Percentiles rank a stretch among this genome's conserved stretches.
Evolutionary conservation across 2,113 vertebrate genomes (phyloP).

Genomic region (Gopherus flavomarginatus): DNA sequence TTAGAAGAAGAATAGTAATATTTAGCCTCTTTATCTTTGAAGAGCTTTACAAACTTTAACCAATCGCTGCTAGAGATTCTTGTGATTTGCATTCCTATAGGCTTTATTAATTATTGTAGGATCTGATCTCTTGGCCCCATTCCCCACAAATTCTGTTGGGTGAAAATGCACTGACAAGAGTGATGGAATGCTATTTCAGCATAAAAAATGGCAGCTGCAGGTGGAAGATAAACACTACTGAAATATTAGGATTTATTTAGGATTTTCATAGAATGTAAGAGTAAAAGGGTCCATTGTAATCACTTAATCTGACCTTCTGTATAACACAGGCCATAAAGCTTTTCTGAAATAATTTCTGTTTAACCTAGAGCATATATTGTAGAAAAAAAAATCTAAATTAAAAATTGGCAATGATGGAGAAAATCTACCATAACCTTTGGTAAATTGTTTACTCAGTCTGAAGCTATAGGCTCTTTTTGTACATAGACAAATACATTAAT

Average conservation of each 20-base stretch:
- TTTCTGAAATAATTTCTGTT: not conserved
- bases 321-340: not conserved
- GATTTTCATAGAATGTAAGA: not conserved
- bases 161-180: not conserved
- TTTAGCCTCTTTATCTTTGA: not conserved
- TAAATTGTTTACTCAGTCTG: not conserved
- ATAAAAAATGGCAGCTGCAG: not conserved
- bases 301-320: not conserved
- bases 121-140: not conserved
- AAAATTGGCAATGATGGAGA: not conserved
- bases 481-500: not conserved
- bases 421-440: not conserved
- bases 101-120: not conserved
- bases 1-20: not conserved
- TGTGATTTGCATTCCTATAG: not conserved
- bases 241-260: not conserved
- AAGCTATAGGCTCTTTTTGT: not conserved
- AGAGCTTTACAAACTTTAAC: not conserved
- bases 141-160: not conserved
- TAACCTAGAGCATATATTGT: not conserved
- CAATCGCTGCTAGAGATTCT: not conserved
- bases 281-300: not conserved
- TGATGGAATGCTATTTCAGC: not conserved
- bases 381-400: not conserved
- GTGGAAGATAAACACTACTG: not conserved